Evolutionary conservation across 2,113 vertebrate species (phyloP), one percentile per base, ranked within the genome.

Genomic region (Melanotaenia duboulayi): DNA sequence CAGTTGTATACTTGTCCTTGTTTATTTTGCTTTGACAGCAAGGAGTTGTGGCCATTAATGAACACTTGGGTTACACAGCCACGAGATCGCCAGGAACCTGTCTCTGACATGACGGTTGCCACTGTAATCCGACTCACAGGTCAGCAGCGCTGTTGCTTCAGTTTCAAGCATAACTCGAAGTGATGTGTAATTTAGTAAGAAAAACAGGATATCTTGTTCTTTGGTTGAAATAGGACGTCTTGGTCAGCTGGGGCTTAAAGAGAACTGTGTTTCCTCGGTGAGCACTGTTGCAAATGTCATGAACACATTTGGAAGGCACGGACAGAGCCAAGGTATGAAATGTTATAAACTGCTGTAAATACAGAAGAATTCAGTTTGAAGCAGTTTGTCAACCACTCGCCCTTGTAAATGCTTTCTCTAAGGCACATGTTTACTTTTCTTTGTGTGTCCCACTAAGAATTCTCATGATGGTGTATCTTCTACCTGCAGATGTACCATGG

Each of bases 1-100:
- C 6, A 14, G 17, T 10, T 9, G 19, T 44, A 7, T 13, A 9
- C 17, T 0, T 71, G 25, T 65, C 2, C 12, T 80, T 56, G 19
- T 32, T 73, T 1, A 32, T 56, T 77, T 23, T 80, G 25, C 74
- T 82, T 60, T 63, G 25, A 56, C 76, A 99, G 98, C 40, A 96
- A 96, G 82, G 94, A 96, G 61, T 92, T 99, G 70, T 99, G 98
- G 98, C 98, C 98, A 22, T 81, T 96, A 2, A 96, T 99, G 96
- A 96, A 99, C 83, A 91, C 92, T 10, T 99, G 97, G 97, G 87
- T 98, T 74, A 94, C 92, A 16, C 95, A 95, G 60, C 93, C 94
- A 58, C 95, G 96, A 84, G 87, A 82, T 75, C 50, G 84, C 80
- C 49, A 94, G 89, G 58, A 46, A 23, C 46, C 92, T 0, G n/a